Evolutionary conservation across 92 coral and sea anemone genomes (phyloP).

Genomic region (Epizoanthus fatuus): DNA sequence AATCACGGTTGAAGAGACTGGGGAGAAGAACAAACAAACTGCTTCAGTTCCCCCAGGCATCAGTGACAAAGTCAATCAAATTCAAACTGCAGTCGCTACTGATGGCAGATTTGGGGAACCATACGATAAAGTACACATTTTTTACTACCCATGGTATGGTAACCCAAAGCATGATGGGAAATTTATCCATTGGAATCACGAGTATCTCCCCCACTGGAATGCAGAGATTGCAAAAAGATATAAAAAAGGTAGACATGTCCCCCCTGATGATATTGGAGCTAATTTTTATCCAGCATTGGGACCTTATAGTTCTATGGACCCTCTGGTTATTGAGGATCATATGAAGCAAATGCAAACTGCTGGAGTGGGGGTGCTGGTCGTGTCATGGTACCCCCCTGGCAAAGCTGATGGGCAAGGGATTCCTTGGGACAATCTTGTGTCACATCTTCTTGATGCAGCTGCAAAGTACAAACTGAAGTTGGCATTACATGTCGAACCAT

Average conservation of each 20-base stretch:
- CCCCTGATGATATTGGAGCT: slow-evolving; percentile 96
- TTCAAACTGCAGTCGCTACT: not conserved
- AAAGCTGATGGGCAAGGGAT: slow-evolving; percentile 93
- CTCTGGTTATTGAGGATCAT: slow-evolving; percentile 81
- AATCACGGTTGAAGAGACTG: not conserved
- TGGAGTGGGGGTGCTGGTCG: slow-evolving; percentile 92
- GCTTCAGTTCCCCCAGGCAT: not conserved
- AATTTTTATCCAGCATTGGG: slow-evolving; percentile 96
- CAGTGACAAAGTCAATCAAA: not conserved
- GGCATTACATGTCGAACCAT: slow-evolving; percentile 93
- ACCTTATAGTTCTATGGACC: slow-evolving; percentile 91
- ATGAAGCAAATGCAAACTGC: slow-evolving; percentile 92
- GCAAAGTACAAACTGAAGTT: slow-evolving; percentile 78
- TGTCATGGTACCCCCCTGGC: slow-evolving; percentile 96
- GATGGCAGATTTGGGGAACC: slow-evolving; percentile 57
- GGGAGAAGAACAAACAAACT: not conserved
- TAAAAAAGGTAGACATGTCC: slow-evolving; percentile 73
- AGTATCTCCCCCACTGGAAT: slow-evolving; percentile 93
- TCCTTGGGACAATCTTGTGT: slow-evolving; percentile 78
- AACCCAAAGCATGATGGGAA: slow-evolving; percentile 85
- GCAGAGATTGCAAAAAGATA: slow-evolving; percentile 73
- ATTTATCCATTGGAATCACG: slow-evolving; percentile 95
- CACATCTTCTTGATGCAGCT: slow-evolving; percentile 79
- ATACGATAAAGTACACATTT: slow-evolving; percentile 89
- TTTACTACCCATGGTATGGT: slow-evolving; percentile 98